These are phyloP conservation scores for Drosophila mulleri DNA, from an alignment of 2,888 invertebrate species.

Conservation along the genomic window DNA sequence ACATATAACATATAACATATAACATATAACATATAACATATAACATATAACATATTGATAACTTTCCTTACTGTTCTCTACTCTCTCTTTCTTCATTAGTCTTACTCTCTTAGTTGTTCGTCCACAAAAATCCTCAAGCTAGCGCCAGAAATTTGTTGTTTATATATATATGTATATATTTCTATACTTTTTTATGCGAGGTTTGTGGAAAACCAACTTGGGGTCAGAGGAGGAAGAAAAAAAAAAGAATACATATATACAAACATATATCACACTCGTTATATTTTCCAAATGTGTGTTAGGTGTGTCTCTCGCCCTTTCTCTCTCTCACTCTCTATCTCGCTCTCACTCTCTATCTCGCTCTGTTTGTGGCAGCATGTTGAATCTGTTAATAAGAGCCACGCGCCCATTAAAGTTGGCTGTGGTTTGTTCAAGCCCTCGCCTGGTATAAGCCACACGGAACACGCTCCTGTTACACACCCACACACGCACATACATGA, in stretches of 20 bases:
- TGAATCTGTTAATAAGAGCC: constrained; percentile 74
- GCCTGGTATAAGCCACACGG: neutral
- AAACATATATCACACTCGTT: constrained; percentile 34
- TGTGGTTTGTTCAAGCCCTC: constrained; percentile 36
- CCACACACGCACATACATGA: constrained; percentile 6
- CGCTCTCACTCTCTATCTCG: neutral
- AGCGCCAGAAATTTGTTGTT: constrained; percentile 21
- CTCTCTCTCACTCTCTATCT: constrained; percentile 3
- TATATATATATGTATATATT: neutral
- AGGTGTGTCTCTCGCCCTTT: constrained; percentile 14
- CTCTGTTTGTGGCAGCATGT: constrained; percentile 44
- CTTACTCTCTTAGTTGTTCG: neutral
- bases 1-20: no score
- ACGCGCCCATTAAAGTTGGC: constrained; percentile 69
- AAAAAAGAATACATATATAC: constrained; percentile 12
- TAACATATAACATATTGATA: neutral
- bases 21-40: no score
- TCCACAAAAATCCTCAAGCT: constrained; percentile 21
- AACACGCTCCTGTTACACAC: constrained; percentile 7
- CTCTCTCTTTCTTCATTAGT: neutral
- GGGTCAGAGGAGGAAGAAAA: constrained; percentile 46
- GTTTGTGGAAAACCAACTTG: constrained; percentile 21
- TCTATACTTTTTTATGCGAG: constrained; percentile 20
- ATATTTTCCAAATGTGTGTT: constrained; percentile 15
- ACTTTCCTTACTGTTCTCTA: neutral